Evolutionary conservation across 2,888 invertebrate genomes (phyloP), one percentile per base, ranked within the genome.

Genomic region (Drosophila melanosoma): DNA sequence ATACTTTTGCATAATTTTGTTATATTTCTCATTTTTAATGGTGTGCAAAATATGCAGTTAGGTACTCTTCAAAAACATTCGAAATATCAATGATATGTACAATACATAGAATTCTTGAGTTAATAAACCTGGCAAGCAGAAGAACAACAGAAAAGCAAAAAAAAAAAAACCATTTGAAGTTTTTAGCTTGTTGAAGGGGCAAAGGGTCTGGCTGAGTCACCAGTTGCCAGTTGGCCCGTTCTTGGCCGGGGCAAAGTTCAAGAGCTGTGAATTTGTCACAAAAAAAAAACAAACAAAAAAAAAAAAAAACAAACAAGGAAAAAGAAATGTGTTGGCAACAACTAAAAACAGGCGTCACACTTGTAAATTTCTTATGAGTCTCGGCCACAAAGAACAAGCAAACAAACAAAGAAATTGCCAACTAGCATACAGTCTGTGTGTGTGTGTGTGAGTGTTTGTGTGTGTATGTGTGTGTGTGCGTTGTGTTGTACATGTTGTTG

Each of bases 301-400:
- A 26, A 26, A 26, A 26, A 26, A 23, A 23, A 23, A 23, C n/a
- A 42, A 51, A 56, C 15, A 36, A 38, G 38, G 35, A 38, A 61
- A 35, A 51, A 38, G 4, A 36, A 49, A 40, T 32, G 38, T 35
- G 45, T 12, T 35, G 48, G 15, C 20, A 35, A 29, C 52, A 40
- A 33, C 40, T 36, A 67, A 57, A 52, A 63, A 51, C 49, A 57
- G 56, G 45, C 51, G 66, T 66, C 66, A 63, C 56, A 73, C 87
- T 89, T 87, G 83, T 82, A 81, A 87, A 77, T 85, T 87, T 84
- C 75, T 82, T 87, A 82, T 82, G 75, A 82, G 74, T 36, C 60
- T 61, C 42, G 61, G 45, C 75, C 66, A 60, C 63, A 57, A 60
- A 59, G 61, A 65, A 77, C 54, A 74, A 57, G 52, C 59, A 68